phyloP scores from a whole-genome alignment of 2,113 vertebrate species.

The Hyperopisus bebe region DNA sequence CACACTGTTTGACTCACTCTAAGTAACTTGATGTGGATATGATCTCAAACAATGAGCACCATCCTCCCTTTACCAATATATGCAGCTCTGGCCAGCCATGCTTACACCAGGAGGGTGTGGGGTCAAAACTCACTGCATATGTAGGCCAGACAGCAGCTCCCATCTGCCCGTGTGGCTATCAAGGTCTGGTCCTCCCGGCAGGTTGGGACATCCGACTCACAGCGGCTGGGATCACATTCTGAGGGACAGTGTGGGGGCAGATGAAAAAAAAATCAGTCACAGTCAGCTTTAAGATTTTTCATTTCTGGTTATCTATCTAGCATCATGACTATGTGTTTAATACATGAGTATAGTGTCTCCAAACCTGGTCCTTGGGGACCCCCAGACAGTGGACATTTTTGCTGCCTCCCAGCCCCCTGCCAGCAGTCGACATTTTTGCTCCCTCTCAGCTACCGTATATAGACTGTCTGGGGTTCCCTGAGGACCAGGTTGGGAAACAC shows the following conservation, averaged over 20 bases:
- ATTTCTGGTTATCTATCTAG: not conserved
- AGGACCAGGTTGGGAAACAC: not conserved
- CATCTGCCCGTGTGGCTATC: slow-evolving; percentile 69
- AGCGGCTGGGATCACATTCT: slow-evolving; percentile 88
- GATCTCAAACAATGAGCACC: not conserved
- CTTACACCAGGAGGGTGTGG: not conserved
- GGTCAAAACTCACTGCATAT: slow-evolving; percentile 74
- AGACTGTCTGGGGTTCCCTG: not conserved
- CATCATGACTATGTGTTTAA: not conserved
- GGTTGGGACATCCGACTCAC: slow-evolving; percentile 62
- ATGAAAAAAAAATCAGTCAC: not conserved
- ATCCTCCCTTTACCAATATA: not conserved
- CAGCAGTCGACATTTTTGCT: not conserved
- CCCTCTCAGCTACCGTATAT: not conserved
- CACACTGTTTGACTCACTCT: not conserved
- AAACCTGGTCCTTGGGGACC: not conserved
- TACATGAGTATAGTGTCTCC: not conserved
- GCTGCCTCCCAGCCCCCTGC: too few species aligned
- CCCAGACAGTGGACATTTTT: too few species aligned
- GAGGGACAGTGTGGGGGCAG: slow-evolving; percentile 17
- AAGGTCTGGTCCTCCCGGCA: slow-evolving; percentile 80
- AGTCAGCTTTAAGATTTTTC: too few species aligned
- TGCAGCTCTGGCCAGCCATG: not conserved
- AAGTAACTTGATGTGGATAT: not conserved
- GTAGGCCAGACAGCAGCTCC: slow-evolving; percentile 79